Evolutionary conservation across 2,113 vertebrate genomes (phyloP).

Genomic region (Antechinus flavipes): DNA sequence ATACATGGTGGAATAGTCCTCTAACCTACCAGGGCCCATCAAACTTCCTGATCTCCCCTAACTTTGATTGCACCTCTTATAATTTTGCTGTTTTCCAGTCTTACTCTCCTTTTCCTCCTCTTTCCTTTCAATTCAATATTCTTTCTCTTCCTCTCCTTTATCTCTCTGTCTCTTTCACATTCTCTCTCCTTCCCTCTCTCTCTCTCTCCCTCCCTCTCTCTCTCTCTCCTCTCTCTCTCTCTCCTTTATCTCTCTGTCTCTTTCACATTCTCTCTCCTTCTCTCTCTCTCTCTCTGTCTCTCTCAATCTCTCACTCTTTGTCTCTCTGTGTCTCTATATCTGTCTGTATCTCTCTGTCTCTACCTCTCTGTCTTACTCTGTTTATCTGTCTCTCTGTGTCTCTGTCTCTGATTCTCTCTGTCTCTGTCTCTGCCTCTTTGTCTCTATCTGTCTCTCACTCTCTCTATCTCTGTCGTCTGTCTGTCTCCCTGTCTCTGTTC

Average conservation of each 20-base stretch:
- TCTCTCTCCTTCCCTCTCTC: neutral
- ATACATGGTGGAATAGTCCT: neutral
- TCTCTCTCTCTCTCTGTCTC: no score
- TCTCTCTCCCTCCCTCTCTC: neutral
- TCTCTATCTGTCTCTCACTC: neutral
- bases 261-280: no score
- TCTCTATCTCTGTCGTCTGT: neutral
- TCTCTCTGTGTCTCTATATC: no score
- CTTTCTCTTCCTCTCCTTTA: neutral
- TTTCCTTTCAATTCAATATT: neutral
- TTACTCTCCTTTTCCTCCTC: neutral
- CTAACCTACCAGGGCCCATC: neutral
- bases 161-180: fast-evolving
- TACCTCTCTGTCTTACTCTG: neutral
- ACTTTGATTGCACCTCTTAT: neutral
- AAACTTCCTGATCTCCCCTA: neutral
- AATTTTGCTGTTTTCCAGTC: neutral
- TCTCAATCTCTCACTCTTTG: neutral
- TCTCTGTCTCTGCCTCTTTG: neutral
- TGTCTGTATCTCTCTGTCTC: neutral
- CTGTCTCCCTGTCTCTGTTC: no score
- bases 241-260: no score
- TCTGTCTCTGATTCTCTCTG: neutral
- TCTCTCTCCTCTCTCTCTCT: neutral
- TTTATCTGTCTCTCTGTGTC: fast-evolving